Conservation (phyloP, 37 sponge, comb jelly and placozoan species). For the Eunapius fragilis region DNA sequence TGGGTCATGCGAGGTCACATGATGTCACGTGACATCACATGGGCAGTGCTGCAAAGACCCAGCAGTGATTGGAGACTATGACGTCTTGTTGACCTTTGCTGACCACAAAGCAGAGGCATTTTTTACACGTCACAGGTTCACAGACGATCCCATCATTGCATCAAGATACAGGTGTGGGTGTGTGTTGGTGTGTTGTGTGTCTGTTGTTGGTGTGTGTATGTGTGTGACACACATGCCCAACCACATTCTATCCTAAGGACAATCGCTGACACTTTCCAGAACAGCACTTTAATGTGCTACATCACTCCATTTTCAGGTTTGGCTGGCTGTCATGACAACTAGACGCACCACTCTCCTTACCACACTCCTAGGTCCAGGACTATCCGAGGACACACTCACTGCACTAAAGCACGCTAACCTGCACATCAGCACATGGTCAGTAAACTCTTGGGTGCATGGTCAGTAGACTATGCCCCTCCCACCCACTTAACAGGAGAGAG, state of each 20-base stretch:
- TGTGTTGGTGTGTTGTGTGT: not conserved
- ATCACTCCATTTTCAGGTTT: constrained; percentile 81
- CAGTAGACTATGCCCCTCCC: not conserved
- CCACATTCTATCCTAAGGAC: not conserved
- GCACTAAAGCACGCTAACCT: not conserved
- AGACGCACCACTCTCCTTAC: not conserved
- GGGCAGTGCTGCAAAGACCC: constrained; percentile 67
- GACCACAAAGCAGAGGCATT: constrained; percentile 82
- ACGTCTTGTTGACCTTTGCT: constrained; percentile 71
- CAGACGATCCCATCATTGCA: constrained; percentile 75
- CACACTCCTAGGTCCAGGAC: not conserved
- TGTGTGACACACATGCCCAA: not conserved
- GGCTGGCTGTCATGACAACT: not conserved
- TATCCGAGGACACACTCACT: not conserved
- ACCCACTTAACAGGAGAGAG: constrained; percentile 9
- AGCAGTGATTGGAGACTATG: constrained; percentile 70
- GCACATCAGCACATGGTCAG: constrained; percentile 1
- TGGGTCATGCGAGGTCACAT: not conserved
- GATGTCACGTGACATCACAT: not conserved
- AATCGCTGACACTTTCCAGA: constrained; percentile 80
- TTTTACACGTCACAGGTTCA: constrained; percentile 71
- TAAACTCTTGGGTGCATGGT: not conserved
- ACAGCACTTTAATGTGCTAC: constrained; percentile 88
- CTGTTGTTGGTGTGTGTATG: not conserved
- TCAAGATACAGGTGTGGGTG: constrained; percentile 55